Percentiles rank a stretch among this genome's conserved stretches.
phyloP scores from a whole-genome alignment of 2,113 vertebrate genomes.

The Oceanites oceanicus region DNA sequence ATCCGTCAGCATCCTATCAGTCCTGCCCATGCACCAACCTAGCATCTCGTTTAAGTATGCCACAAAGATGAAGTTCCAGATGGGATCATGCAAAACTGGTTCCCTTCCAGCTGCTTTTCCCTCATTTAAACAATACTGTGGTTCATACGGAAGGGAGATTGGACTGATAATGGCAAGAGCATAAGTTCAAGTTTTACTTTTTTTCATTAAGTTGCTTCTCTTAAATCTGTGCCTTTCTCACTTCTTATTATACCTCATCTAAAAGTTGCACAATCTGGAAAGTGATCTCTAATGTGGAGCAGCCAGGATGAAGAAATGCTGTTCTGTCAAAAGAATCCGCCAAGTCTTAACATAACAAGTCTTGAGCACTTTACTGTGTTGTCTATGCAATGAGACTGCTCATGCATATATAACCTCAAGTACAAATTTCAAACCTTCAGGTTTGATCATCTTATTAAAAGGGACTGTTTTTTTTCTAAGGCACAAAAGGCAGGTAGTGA shows the following conservation, averaged over 20 bases:
- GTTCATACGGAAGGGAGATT: neutral
- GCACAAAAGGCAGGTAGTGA: neutral
- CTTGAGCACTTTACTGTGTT: neutral
- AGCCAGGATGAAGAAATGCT: neutral
- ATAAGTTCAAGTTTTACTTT: neutral
- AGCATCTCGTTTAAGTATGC: conserved; percentile 19
- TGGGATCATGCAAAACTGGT: conserved; percentile 50
- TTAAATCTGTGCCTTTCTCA: conserved; percentile 26
- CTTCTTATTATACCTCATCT: conserved; percentile 12
- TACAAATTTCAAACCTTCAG: neutral
- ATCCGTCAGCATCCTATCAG: conserved; percentile 19
- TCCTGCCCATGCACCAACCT: conserved; percentile 14
- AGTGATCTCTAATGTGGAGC: neutral
- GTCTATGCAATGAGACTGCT: neutral
- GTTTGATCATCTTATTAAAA: conserved; percentile 23
- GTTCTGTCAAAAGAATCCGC: neutral
- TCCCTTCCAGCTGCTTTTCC: conserved; percentile 48
- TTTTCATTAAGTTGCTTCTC: neutral
- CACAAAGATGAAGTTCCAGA: conserved; percentile 45
- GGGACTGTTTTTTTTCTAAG: neutral
- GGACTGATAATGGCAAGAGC: conserved; percentile 17
- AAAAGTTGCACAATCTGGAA: conserved; percentile 23
- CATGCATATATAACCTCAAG: neutral
- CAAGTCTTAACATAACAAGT: neutral
- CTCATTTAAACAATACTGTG: conserved; percentile 32